Evolutionary conservation across 30 jellyfish, hydroid and myxozoan genomes (phyloP).

Genomic region (Nemopilema nomurai): DNA sequence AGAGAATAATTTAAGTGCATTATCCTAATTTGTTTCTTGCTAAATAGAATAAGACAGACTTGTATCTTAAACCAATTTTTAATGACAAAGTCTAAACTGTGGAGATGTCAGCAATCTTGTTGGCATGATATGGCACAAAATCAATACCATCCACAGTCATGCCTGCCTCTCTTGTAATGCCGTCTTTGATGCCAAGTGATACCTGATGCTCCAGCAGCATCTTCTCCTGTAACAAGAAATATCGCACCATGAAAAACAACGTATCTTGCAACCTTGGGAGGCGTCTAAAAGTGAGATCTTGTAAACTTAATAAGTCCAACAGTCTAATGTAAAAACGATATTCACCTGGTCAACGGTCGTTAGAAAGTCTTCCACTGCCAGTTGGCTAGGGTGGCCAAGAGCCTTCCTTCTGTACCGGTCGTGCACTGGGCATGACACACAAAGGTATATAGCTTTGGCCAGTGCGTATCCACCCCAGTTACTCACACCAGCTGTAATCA

Average conservation of each 20-base stretch:
- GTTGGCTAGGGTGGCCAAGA: slow-evolving; percentile 44
- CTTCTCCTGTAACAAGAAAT: slow-evolving; percentile 58
- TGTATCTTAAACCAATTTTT: no score
- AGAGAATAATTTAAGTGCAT: no score
- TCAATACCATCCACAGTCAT: slow-evolving; percentile 80
- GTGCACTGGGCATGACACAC: slow-evolving; percentile 79
- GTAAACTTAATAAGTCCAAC: neutral
- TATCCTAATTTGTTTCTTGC: no score
- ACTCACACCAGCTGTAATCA: slow-evolving; percentile 87
- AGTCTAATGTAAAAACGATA: neutral
- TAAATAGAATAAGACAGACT: no score
- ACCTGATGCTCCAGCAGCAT: slow-evolving; percentile 46
- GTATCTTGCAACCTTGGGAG: no score
- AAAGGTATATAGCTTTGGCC: slow-evolving; percentile 73
- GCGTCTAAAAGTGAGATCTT: no score
- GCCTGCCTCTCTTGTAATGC: slow-evolving; percentile 41
- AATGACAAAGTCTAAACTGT: neutral
- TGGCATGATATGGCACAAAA: slow-evolving; percentile 73
- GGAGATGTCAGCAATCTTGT: slow-evolving; percentile 30
- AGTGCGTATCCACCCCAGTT: slow-evolving; percentile 96
- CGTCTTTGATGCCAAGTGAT: slow-evolving; percentile 80
- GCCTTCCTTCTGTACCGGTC: slow-evolving; percentile 85
- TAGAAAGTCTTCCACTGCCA: slow-evolving; percentile 42
- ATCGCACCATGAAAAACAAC: no score
- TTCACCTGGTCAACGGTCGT: slow-evolving; percentile 65